These are phyloP conservation scores for Paedocypris sp. DNA, from an alignment of 2,113 vertebrate species.

Conservation along the genomic window DNA sequence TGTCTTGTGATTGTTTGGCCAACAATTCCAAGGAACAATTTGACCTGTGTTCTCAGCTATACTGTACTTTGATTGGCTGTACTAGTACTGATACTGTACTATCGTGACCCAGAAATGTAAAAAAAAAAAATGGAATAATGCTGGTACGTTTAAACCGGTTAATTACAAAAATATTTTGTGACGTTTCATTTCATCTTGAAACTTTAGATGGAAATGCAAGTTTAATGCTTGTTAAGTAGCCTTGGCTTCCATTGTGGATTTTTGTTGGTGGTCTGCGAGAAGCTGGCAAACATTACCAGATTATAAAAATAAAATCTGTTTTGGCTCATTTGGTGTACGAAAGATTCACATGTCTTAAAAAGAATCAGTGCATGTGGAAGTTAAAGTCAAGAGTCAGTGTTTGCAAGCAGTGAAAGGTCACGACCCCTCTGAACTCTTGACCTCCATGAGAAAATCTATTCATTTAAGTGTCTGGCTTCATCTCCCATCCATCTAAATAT, in stretches of 20 bases:
- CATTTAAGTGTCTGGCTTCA: not conserved
- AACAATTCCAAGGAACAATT: too few species aligned
- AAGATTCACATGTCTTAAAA: not conserved
- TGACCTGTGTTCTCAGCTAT: too few species aligned
- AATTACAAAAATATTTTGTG: too few species aligned
- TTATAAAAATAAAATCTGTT: not conserved
- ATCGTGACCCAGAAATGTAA: too few species aligned
- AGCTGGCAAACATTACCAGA: not conserved
- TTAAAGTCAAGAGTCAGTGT: conserved; percentile 28
- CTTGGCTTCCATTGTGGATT: conserved; percentile 2
- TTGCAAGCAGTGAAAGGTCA: conserved; percentile 16
- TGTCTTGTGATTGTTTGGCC: too few species aligned
- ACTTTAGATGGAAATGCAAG: too few species aligned
- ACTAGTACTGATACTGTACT: too few species aligned
- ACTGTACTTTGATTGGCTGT: too few species aligned
- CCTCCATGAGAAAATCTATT: conserved; percentile 20
- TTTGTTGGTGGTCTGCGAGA: not conserved
- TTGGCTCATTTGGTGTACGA: not conserved
- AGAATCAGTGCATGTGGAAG: not conserved
- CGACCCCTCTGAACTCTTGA: conserved; percentile 45
- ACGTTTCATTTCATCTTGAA: too few species aligned
- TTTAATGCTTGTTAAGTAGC: not conserved
- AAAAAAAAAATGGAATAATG: too few species aligned
- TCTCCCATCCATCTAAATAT: conserved; percentile 17
- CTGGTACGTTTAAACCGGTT: too few species aligned